phyloP scores from a whole-genome alignment of 2,797 vertebrate species.

The Rhyacichthys aspro region DNA sequence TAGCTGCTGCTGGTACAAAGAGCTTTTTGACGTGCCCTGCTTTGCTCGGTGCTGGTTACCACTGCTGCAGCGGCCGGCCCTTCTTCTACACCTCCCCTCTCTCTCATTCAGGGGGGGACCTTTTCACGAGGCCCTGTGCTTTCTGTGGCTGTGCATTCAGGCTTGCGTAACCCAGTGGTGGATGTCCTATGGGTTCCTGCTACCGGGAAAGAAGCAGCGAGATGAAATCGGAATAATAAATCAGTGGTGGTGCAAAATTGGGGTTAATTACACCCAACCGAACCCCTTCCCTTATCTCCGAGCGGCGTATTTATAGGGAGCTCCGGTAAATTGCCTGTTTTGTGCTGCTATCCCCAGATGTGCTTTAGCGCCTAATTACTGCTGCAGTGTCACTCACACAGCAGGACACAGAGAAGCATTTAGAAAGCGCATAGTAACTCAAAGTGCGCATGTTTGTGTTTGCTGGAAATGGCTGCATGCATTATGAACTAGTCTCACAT shows the following conservation, averaged over 20 bases:
- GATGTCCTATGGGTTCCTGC: constrained; percentile 49
- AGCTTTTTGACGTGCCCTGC: constrained; percentile 67
- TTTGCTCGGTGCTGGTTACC: constrained; percentile 38
- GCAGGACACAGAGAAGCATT: constrained; percentile 38
- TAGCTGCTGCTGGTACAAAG: constrained; percentile 67
- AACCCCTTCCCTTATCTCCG: neutral
- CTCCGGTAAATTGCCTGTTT: constrained; percentile 4
- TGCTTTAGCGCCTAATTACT: constrained; percentile 44
- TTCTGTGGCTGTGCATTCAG: constrained; percentile 26
- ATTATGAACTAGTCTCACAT: constrained; percentile 58
- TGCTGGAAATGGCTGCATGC: constrained; percentile 47
- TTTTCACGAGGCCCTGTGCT: constrained; percentile 26
- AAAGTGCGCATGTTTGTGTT: constrained; percentile 11
- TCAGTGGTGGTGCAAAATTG: neutral
- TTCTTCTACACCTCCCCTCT: constrained; percentile 31
- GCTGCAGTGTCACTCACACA: constrained; percentile 44
- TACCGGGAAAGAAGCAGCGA: neutral
- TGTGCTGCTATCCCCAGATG: constrained; percentile 36
- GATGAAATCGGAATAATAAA: neutral
- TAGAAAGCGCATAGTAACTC: constrained; percentile 14
- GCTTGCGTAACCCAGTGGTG: constrained; percentile 56
- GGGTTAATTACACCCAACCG: neutral
- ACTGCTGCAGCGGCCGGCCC: constrained; percentile 54
- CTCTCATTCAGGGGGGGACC: constrained; percentile 45
- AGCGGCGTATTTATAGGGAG: constrained; percentile 6